These are phyloP conservation scores for Polyergus mexicanus DNA, from an alignment of 1,140 invertebrate species.

Conservation along the genomic window DNA sequence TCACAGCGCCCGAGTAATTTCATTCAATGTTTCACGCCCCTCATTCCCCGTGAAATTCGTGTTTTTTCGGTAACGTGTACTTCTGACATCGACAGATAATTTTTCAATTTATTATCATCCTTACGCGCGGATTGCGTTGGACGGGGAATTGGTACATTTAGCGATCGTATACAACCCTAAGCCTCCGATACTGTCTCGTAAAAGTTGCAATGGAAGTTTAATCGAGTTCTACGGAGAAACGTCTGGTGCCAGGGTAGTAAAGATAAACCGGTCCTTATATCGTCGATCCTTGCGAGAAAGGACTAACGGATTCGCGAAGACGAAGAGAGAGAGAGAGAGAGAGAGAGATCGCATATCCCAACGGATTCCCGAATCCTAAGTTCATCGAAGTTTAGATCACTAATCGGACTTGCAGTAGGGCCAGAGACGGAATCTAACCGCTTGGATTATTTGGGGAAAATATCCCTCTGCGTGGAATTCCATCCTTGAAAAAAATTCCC, in stretches of 20 bases:
- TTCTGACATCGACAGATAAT: slow-evolving; percentile 36
- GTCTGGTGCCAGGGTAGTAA: slow-evolving; percentile 78
- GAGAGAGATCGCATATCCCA: slow-evolving; percentile 68
- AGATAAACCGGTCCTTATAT: slow-evolving; percentile 80
- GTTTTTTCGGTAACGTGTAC: background rate
- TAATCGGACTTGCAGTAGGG: slow-evolving; percentile 74
- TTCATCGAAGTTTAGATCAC: slow-evolving; percentile 77
- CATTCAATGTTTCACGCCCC: too few species aligned
- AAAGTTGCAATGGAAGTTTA: slow-evolving; percentile 82
- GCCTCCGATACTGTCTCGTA: slow-evolving; percentile 77
- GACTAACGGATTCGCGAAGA: slow-evolving; percentile 68
- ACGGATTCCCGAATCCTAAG: slow-evolving; percentile 67
- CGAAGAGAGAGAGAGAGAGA: slow-evolving; percentile 23
- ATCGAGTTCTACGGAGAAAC: slow-evolving; percentile 81
- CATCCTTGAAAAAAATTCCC: slow-evolving; percentile 2
- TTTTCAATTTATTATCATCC: slow-evolving; percentile 69
- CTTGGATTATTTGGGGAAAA: slow-evolving; percentile 62
- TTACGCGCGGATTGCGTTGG: slow-evolving; percentile 6
- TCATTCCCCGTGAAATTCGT: background rate
- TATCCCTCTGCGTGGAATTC: slow-evolving; percentile 15
- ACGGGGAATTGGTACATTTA: slow-evolving; percentile 29
- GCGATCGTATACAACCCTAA: slow-evolving; percentile 70
- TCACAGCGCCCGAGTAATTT: background rate
- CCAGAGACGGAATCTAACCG: slow-evolving; percentile 50
- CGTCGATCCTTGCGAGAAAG: slow-evolving; percentile 69